Evolutionary conservation across 1,140 invertebrate genomes (phyloP).

Genomic region (Macrobrachium nipponense): DNA sequence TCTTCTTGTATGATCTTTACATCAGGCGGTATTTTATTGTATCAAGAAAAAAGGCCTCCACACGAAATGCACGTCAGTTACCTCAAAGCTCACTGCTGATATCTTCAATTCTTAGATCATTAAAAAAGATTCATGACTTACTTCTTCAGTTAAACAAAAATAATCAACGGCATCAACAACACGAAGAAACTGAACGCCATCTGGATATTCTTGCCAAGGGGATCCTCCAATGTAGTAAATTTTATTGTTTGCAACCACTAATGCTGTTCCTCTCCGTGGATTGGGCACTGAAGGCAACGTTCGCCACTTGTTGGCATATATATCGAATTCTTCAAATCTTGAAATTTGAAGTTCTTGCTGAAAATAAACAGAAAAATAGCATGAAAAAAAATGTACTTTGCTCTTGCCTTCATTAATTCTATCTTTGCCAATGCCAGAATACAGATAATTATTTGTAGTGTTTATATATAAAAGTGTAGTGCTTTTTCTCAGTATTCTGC

Average conservation of each 20-base stretch:
- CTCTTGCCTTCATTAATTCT: no score
- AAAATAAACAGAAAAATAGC: not conserved
- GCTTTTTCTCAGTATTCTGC: no score
- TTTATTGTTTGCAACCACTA: constrained; percentile 36
- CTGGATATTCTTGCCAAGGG: constrained; percentile 33
- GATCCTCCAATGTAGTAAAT: constrained; percentile 50
- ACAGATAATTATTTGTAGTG: no score
- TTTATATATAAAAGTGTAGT: no score
- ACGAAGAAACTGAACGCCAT: constrained; percentile 27
- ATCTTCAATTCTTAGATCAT: not conserved
- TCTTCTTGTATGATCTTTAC: no score
- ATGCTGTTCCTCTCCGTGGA: constrained; percentile 28
- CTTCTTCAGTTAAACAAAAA: constrained; percentile 49
- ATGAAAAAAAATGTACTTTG: no score
- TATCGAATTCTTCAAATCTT: constrained; percentile 49
- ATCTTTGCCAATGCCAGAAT: no score
- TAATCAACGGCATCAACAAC: constrained; percentile 50
- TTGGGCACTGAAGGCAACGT: constrained; percentile 39
- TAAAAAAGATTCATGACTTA: not conserved
- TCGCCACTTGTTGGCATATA: constrained; percentile 51
- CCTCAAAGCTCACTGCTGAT: no score
- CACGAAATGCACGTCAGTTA: no score
- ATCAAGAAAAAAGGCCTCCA: no score
- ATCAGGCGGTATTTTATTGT: no score
- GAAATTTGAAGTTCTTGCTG: constrained; percentile 45